Percentiles rank a stretch among this genome's conserved stretches.
Conservation (phyloP, 2,888 invertebrate genomes). For the Agrotis ipsilon region DNA sequence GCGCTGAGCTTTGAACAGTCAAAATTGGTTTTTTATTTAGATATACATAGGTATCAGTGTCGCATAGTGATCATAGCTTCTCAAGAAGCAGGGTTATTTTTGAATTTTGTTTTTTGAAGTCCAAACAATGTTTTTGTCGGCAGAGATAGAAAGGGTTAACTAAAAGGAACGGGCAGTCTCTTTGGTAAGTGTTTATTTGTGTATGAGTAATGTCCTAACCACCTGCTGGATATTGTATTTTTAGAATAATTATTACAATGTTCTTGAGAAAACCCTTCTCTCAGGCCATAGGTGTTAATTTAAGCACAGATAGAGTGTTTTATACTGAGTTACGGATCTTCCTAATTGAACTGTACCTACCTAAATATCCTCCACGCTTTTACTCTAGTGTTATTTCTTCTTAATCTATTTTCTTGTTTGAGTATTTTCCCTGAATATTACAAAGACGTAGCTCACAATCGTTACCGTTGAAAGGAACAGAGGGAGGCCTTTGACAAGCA, state of each 20-base stretch:
- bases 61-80: constrained; percentile 42
- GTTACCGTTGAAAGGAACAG: too few species aligned
- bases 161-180: neutral
- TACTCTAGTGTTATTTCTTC: too few species aligned
- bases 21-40: too few species aligned
- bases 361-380: neutral
- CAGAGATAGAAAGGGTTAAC: neutral
- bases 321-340: neutral
- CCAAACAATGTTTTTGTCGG: constrained; percentile 26
- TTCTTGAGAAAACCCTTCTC: neutral
- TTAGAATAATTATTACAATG: neutral
- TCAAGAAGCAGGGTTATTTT: constrained; percentile 30
- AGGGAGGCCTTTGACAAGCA: too few species aligned
- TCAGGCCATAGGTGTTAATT: neutral
- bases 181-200: constrained; percentile 16
- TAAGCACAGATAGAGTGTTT: neutral
- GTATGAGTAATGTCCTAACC: neutral
- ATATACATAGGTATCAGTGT: too few species aligned
- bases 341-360: neutral
- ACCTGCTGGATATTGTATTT: constrained; percentile 6
- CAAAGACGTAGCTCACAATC: too few species aligned
- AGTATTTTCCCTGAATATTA: too few species aligned
- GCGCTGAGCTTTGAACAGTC: neutral
- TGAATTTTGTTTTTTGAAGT: constrained; percentile 15
- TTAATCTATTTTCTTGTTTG: too few species aligned